Conservation (phyloP, 2,888 invertebrate genomes). For the Synergus gifuensis region DNA sequence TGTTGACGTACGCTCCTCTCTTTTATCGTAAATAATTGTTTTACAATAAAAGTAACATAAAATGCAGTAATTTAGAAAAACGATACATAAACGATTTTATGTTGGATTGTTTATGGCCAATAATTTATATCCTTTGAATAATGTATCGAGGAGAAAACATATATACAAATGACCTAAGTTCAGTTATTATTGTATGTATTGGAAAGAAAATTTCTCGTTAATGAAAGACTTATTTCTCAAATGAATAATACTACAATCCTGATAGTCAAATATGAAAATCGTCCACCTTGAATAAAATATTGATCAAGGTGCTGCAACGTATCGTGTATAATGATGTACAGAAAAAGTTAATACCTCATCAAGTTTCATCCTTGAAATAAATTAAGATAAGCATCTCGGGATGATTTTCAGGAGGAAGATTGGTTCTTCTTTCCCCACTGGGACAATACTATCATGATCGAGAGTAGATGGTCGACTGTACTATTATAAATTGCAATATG, state of each 20-base stretch:
- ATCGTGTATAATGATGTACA: background rate
- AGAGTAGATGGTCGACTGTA: conserved; percentile 59
- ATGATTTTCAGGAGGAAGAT: conserved; percentile 31
- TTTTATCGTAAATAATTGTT: background rate
- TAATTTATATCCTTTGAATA: conserved; percentile 4
- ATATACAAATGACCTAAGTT: background rate
- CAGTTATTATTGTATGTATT: background rate
- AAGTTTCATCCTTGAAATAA: conserved; percentile 42
- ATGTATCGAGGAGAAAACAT: background rate
- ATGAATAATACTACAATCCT: background rate
- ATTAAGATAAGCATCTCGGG: conserved; percentile 35
- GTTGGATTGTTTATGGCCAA: conserved; percentile 2
- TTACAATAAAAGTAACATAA: background rate
- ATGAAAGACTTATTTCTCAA: too few species aligned
- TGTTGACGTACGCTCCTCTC: background rate
- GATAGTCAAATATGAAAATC: background rate
- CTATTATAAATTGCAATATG: conserved; percentile 71
- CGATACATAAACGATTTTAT: background rate
- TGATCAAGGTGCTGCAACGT: background rate
- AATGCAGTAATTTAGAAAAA: background rate
- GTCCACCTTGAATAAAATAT: conserved; percentile 1
- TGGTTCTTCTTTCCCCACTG: conserved; percentile 43
- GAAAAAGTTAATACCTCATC: conserved; percentile 31
- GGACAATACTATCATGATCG: conserved; percentile 70
- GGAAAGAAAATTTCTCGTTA: conserved; percentile 14